These are phyloP conservation scores for Parasteatoda tepidariorum DNA, from an alignment of 1,140 invertebrate species.

Conservation along the genomic window DNA sequence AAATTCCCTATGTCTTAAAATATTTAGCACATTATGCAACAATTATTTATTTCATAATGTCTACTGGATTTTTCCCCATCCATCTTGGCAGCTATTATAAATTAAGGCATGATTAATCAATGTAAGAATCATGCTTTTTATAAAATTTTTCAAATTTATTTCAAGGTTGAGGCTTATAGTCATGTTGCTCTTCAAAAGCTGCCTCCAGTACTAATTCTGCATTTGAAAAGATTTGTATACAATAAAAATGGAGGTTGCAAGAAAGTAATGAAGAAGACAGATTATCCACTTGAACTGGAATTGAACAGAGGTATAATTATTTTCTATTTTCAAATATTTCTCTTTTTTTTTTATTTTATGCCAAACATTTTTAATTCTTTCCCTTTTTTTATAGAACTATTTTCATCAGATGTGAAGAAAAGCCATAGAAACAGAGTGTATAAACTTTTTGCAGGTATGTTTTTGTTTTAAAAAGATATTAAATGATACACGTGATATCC, in stretches of 20 bases:
- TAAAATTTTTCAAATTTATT: conserved; percentile 36
- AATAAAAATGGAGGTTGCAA: conserved; percentile 86
- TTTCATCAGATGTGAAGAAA: conserved; percentile 82
- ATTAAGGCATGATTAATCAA: too few relatives aligned
- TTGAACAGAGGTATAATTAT: conserved; percentile 84
- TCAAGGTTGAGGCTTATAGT: conserved; percentile 79
- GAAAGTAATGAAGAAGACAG: conserved; percentile 90
- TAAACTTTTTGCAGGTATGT: conserved; percentile 74
- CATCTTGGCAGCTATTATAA: too few relatives aligned
- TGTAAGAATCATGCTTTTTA: neutral
- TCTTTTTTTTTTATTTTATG: too few relatives aligned
- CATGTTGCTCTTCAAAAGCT: conserved; percentile 87
- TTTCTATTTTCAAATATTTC: too few relatives aligned
- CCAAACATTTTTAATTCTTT: too few relatives aligned
- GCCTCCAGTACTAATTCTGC: conserved; percentile 86
- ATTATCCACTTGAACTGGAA: conserved; percentile 89
- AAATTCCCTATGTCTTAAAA: too few relatives aligned
- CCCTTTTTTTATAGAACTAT: conserved; percentile 76
- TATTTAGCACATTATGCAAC: too few relatives aligned
- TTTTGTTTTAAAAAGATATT: neutral
- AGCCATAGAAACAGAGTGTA: conserved; percentile 74
- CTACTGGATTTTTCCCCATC: too few relatives aligned
- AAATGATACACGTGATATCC: too few relatives aligned
- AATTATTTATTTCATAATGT: too few relatives aligned
- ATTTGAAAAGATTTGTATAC: conserved; percentile 82